A percentile compares a stretch with the other conserved stretches of the same genome.
phyloP scores from a whole-genome alignment of 2,797 vertebrate genomes.

The Gymnopithys bicolor region DNA sequence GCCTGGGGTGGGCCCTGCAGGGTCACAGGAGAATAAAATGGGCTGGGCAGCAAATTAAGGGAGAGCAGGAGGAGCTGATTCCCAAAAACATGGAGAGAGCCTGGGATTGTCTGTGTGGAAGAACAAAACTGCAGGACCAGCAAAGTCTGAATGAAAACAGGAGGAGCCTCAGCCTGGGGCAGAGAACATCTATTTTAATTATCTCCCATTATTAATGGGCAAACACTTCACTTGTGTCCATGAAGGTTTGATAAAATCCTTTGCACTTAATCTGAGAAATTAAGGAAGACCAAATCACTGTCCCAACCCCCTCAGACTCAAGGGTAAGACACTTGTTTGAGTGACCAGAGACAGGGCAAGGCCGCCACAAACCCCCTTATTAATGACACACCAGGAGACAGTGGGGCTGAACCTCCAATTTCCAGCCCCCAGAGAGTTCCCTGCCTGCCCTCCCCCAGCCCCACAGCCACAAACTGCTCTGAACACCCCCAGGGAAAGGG shows the following conservation, averaged over 20 bases:
- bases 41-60: background rate
- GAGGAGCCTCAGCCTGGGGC: background rate
- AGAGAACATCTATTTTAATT: background rate
- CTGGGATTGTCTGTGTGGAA: background rate
- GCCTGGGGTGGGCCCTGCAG: background rate
- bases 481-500: background rate
- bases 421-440: too few relatives aligned
- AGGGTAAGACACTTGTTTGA: background rate
- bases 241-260: background rate
- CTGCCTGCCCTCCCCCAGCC: background rate
- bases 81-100: fast-evolving
- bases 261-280: background rate
- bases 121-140: background rate
- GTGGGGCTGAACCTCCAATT: background rate
- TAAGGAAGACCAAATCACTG: background rate
- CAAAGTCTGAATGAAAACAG: background rate
- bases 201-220: background rate
- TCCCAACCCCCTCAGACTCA: background rate
- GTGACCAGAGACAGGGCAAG: background rate
- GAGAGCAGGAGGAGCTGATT: background rate
- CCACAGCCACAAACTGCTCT: background rate
- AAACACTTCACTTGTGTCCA: background rate
- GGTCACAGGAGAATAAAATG: background rate
- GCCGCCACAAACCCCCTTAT: background rate
- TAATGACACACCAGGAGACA: background rate